Evolutionary conservation across 92 coral and sea anemone species (phyloP).

Genomic region (Palythoa heliodiscus): DNA sequence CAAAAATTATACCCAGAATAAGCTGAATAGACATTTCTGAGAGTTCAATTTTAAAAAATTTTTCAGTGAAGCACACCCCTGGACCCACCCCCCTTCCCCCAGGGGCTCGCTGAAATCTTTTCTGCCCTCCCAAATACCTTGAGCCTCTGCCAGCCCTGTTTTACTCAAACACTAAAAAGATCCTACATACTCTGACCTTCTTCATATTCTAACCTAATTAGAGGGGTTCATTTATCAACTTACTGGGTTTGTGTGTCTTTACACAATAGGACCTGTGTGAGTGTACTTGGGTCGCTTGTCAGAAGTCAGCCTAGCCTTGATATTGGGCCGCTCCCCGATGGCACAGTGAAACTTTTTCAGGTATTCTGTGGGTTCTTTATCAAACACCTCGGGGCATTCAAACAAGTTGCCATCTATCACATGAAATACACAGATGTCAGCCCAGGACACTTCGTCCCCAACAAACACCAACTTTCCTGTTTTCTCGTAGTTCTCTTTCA

Average conservation of each 20-base stretch:
- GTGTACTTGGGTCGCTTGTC: constrained; percentile 62
- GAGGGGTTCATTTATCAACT: too few species aligned
- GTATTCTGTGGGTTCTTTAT: constrained; percentile 58
- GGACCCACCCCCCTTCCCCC: too few species aligned
- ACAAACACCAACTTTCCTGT: constrained; percentile 70
- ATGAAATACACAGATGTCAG: constrained; percentile 63
- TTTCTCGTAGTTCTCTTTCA: constrained; percentile 61
- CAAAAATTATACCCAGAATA: too few species aligned
- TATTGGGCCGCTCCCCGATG: constrained; percentile 64
- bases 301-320: constrained; percentile 58
- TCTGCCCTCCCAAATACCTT: too few species aligned
- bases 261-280: constrained; percentile 49
- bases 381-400: constrained; percentile 70
- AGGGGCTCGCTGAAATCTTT: too few species aligned
- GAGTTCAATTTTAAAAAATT: too few species aligned
- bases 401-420: constrained; percentile 62
- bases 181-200: too few species aligned
- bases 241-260: neutral
- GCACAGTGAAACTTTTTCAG: constrained; percentile 64
- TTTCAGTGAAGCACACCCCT: too few species aligned
- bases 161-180: too few species aligned
- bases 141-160: too few species aligned
- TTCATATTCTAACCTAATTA: too few species aligned
- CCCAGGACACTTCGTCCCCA: constrained; percentile 63
- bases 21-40: too few species aligned